Evolutionary conservation across 2,888 invertebrate species (phyloP), one percentile per base, ranked within the genome.

Genomic region (Drosophila flavopinicola): DNA sequence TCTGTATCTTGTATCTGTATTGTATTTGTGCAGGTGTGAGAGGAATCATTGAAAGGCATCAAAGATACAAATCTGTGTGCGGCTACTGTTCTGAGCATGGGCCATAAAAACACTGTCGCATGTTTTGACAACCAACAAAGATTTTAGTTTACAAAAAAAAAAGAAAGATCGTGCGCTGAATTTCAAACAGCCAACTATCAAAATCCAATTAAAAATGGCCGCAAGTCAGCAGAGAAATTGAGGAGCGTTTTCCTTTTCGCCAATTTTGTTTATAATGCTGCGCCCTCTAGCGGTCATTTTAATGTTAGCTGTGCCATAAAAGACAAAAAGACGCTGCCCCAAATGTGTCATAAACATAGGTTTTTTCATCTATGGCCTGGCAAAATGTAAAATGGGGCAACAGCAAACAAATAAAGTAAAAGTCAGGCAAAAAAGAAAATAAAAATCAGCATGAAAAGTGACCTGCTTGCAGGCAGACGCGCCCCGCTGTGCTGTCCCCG

Each of bases 21-120:
- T n/a, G 24, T 11, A 29, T 44, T 39, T 33, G 23, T 29, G 41
- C 68, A 66, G 69, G 61, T 44, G 61, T 47, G 67, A 63, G 67
- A n/a, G 49, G 23, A 37, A 30, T 44, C 78, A 87, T 84, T 83
- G 71, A 83, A 85, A 87, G 85, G 86, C 83, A 83, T 57, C 70
- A 64, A 48, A 74, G 83, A 83, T 87, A 72, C 61, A 57, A 66
- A 83, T 87, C 83, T 68, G n/a, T 51, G n/a, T 4, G 11, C 38
- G 45, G 79, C 82, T 75, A 78, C 83, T 60, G 76, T 75, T 63
- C 66, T 53, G 47, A 42, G 49, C 41, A 37, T 35, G 30, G 57
- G 60, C 66, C 83, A 65, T 60, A 54, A 51, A 44, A 58, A 61
- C 20, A 10, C 17, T 23, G 9, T 23, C 49, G 38, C 33, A 44